phyloP scores from a whole-genome alignment of 35 echinoderm and acorn worm species.

The Heliocidaris erythrogramma region DNA sequence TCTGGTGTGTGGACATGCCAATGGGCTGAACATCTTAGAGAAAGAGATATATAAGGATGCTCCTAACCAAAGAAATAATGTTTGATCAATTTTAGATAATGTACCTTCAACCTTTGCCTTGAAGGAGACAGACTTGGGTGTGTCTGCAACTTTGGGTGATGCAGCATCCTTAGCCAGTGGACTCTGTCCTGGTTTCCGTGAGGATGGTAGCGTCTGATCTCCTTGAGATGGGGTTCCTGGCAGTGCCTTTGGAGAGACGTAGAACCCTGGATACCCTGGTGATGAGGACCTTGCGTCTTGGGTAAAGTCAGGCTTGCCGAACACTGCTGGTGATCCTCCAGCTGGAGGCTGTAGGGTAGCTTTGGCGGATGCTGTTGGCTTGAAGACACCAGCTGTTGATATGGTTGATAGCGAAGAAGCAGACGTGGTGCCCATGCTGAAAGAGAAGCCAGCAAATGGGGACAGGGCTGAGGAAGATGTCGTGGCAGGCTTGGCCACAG shows the following conservation, averaged over 20 bases:
- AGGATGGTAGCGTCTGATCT: constrained; percentile 9
- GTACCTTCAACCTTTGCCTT: neutral
- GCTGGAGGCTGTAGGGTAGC: neutral
- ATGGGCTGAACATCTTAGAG: too few relatives aligned
- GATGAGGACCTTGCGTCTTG: constrained; percentile 32
- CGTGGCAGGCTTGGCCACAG: constrained; percentile 28
- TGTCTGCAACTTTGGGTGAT: neutral
- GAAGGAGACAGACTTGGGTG: constrained; percentile 20
- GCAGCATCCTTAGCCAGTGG: neutral
- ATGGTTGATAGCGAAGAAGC: neutral
- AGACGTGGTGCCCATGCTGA: constrained; percentile 21
- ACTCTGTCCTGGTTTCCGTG: constrained; percentile 64
- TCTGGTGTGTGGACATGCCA: too few relatives aligned
- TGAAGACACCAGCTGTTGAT: constrained; percentile 22
- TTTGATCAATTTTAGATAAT: neutral
- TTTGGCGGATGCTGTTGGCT: neutral
- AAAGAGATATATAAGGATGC: too few relatives aligned
- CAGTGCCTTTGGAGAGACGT: neutral
- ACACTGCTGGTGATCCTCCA: neutral
- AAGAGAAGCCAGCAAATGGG: constrained; percentile 72
- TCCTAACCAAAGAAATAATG: neutral
- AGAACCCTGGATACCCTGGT: constrained; percentile 50
- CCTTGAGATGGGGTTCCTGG: neutral
- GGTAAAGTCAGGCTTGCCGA: neutral
- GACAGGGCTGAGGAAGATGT: constrained; percentile 25